Percentiles rank a stretch among this genome's conserved stretches.
Conservation (phyloP, 2,888 invertebrate species). For the Leucophenga montana region DNA sequence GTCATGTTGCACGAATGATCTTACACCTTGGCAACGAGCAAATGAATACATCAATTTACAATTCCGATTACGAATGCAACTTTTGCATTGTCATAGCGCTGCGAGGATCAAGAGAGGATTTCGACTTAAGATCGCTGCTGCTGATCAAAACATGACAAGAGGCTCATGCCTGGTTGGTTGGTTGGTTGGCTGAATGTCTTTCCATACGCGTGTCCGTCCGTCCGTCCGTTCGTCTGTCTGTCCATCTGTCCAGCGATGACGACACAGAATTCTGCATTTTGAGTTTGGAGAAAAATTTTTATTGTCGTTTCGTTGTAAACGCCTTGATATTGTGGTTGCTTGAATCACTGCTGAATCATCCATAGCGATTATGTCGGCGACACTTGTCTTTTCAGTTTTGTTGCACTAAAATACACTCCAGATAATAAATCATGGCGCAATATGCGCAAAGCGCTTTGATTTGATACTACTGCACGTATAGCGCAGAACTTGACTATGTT, state of each 20-base stretch:
- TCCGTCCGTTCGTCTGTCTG: background rate
- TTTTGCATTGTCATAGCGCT: conserved; percentile 24
- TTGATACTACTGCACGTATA: background rate
- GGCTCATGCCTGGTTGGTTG: background rate
- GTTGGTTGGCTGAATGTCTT: too few species aligned
- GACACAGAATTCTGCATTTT: too few species aligned
- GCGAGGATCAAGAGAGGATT: conserved; percentile 13
- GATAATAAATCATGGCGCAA: conserved; percentile 15
- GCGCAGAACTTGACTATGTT: too few species aligned
- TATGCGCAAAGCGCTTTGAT: conserved; percentile 9
- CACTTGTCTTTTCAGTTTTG: too few species aligned
- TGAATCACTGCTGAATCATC: too few species aligned
- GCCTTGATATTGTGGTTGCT: too few species aligned
- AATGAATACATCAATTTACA: conserved; percentile 65
- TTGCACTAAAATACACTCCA: conserved; percentile 5
- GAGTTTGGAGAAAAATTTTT: too few species aligned
- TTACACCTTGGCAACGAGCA: conserved; percentile 59
- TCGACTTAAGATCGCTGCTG: conserved; percentile 1
- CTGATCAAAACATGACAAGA: conserved; percentile 27
- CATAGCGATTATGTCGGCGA: too few species aligned
- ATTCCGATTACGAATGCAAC: conserved; percentile 41
- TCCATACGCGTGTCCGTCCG: too few species aligned
- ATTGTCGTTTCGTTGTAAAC: too few species aligned
- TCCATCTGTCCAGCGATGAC: background rate
- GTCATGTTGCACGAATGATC: conserved; percentile 36